Evolutionary conservation across 2,113 vertebrate genomes (phyloP), one percentile per base, ranked within the genome.

Genomic region (Neotragus moschatus): DNA sequence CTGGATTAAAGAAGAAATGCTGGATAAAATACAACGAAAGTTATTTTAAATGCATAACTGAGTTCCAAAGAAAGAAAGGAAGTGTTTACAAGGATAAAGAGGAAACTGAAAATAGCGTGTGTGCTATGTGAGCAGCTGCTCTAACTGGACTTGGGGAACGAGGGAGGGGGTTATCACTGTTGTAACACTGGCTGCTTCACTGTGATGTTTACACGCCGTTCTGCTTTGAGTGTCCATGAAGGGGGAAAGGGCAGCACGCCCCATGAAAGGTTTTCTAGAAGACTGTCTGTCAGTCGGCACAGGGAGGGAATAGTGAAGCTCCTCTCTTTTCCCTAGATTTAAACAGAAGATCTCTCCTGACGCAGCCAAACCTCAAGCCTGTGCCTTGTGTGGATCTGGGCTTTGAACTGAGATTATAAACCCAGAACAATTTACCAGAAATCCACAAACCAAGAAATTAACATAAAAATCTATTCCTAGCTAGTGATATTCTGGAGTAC

Each of bases 391-490:
- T 82, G 80, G 33, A 49, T 56, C 53, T 90, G 47, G 63, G 85
- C 21, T 81, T 92, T 86, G 39, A 95, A 94, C 96, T 86, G 85
- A 84, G 73, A n/a, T 87, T 88, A 88, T 58, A 79, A 91, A 47
- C 26, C 36, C 89, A 91, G 47, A 55, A 93, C 15, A 66, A 93
- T 90, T 51, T 95, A 90, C 30, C 25, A 95, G 86, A 91, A 96
- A 91, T 55, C 75, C 87, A 63, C 85, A 94, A 61, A 87, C 85
- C 92, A 92, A 92, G 79, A 92, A 94, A 94, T 89, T 89, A 97
- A 75, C 84, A 86, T 82, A 81, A 96, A 95, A 90, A 77, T 87
- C 33, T 49, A 16, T 56, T 75, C 26, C 90, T 66, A n/a, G 28
- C 80, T 23, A 73, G 80, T 30, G 47, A 63, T 73, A 58, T 61